Base-by-base conservation (phyloP, 2,797 vertebrate species). In the Peromyscus aztecus region DNA sequence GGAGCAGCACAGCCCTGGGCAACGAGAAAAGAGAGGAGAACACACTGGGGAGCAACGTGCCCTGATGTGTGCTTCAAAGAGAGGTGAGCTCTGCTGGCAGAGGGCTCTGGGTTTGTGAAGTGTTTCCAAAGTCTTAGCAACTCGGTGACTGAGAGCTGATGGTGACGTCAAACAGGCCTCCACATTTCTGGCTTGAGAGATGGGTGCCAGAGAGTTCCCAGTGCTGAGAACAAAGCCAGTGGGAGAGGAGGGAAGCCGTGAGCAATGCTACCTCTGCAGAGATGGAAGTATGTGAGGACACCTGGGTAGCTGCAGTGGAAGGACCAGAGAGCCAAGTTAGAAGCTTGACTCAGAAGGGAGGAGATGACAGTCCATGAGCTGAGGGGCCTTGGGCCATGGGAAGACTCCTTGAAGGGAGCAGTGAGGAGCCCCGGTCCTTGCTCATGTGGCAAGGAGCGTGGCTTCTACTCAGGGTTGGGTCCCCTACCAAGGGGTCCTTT, bases 401-500 rank as follows among this genome's bases (percentile, higher is more conserved):
- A 10, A 61, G 87, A 24, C 77, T 67, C 73, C 86, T 52, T 0
- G 0, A 6, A 34, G 37, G 34, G 24, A 81, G 13, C 49, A 29
- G 73, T 43, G 29, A 80, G 77, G 73, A 75, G 3, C n/a, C 94
- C 78, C 37, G 9, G 46, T 27, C 78, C 34, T 29, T 81, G 85
- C 93, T 65, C 65, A 34, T 57, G 40, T 27, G 21, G 17, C 29
- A 2, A 34, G 40, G 65, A 67, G 71, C 92, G 55, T 92, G 89
- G 93, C 69, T 43, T 82, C 46, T 84, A 43, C 91, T 94, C 93
- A 55, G 81, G 90, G 57, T 31, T 87, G 77, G 90, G 57, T n/a
- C 65, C 40, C 83, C 88, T 92, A 75, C 91, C 34, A 76, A 82
- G 93, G 94, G 76, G 91, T 46, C n/a, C 34, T 75, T 95, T 69